Percentiles rank a stretch among this genome's conserved stretches.
Evolutionary conservation across 2,797 vertebrate species (phyloP).

Genomic region (Mormyrops boulengeri): DNA sequence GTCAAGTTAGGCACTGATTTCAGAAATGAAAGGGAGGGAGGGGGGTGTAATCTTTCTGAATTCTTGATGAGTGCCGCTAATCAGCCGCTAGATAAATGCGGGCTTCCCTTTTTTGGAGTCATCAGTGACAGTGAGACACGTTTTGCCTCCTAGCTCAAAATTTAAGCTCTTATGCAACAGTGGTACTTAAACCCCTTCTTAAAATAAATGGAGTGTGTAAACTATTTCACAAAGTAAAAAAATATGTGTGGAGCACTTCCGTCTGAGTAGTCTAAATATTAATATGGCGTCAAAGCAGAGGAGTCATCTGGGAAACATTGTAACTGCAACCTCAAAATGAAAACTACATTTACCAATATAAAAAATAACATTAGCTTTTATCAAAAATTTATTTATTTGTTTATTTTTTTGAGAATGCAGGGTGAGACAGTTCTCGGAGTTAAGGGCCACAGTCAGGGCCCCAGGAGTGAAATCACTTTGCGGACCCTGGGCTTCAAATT

Average conservation of each 20-base stretch:
- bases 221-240: background rate
- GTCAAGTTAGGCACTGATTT: conserved; percentile 3
- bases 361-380: background rate
- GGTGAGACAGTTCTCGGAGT: background rate
- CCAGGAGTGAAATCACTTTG: background rate
- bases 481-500: background rate
- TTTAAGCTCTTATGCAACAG: background rate
- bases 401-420: background rate
- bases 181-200: background rate
- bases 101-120: background rate
- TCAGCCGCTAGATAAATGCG: background rate
- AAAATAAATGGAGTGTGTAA: background rate
- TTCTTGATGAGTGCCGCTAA: background rate
- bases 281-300: background rate
- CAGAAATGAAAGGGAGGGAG: background rate
- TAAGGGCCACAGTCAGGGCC: background rate
- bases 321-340: background rate
- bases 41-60: background rate
- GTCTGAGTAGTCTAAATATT: background rate
- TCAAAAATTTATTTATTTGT: background rate
- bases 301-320: background rate
- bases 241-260: background rate
- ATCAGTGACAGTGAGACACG: background rate
- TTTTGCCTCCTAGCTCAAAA: background rate
- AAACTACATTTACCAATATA: background rate